Evolutionary conservation across 2,113 vertebrate species (phyloP).

Genomic region (Ceuthmochares aereus): DNA sequence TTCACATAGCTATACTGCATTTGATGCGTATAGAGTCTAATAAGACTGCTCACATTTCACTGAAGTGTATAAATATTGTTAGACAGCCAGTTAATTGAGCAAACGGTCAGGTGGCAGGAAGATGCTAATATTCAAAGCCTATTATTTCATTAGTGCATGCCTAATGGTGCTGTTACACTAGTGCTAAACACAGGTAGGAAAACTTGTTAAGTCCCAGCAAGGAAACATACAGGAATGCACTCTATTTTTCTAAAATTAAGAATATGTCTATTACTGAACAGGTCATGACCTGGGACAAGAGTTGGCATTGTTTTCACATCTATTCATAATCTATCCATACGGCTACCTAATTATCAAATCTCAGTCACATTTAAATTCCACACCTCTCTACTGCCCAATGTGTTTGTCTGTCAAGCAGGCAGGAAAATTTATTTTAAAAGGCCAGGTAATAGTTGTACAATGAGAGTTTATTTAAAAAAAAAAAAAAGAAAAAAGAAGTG

Average conservation of each 20-base stretch:
- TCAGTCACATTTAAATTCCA: neutral
- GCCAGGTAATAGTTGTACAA: conserved; percentile 39
- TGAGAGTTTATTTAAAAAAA: conserved; percentile 10
- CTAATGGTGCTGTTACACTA: neutral
- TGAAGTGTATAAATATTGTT: neutral
- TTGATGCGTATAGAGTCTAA: neutral
- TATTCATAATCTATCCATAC: neutral
- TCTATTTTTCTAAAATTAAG: conserved; percentile 23
- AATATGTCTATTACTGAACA: neutral
- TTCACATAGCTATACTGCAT: neutral
- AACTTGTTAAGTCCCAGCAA: conserved; percentile 20
- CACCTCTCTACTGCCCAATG: neutral
- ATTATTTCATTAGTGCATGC: conserved; percentile 1
- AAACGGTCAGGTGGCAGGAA: conserved; percentile 14
- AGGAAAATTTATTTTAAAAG: conserved; percentile 53
- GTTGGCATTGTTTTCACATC: neutral
- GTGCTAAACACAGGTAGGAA: neutral
- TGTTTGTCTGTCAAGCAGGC: neutral
- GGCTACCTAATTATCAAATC: neutral
- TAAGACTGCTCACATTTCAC: neutral
- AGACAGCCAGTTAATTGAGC: neutral
- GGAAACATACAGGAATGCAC: neutral
- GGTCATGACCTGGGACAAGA: neutral
- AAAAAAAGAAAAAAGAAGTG: conserved; percentile 35
- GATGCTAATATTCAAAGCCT: neutral